Conservation (phyloP, 2,888 invertebrate genomes). For the Subacronicta megacephala region DNA sequence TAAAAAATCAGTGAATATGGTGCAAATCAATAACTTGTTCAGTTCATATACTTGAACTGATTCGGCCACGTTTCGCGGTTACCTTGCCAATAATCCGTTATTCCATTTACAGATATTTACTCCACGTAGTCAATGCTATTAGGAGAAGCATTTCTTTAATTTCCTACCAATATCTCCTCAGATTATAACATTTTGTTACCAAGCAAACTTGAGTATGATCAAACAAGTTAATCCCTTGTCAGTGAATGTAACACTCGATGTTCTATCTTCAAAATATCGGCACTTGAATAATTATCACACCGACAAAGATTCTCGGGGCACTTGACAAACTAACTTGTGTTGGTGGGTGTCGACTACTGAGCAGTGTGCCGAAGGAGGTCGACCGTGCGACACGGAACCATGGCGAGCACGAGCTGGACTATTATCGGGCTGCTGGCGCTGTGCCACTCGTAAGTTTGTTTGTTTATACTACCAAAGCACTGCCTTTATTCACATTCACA, state of each 20-base stretch:
- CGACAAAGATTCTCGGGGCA: conserved; percentile 56
- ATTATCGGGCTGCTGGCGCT: conserved; percentile 76
- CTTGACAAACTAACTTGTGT: conserved; percentile 57
- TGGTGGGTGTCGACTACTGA: conserved; percentile 25
- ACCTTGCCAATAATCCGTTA: background rate
- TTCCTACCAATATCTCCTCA: background rate
- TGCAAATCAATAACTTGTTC: background rate
- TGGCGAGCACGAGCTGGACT: conserved; percentile 73
- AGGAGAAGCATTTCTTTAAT: background rate
- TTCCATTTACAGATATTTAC: background rate
- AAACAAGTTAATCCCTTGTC: conserved; percentile 47
- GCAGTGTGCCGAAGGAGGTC: conserved; percentile 68
- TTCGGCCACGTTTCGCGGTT: background rate
- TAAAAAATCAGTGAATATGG: background rate
- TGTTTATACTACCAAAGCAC: conserved; percentile 52
- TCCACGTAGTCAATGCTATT: background rate
- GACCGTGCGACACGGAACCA: conserved; percentile 68
- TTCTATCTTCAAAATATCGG: conserved; percentile 43
- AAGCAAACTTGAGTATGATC: conserved; percentile 17
- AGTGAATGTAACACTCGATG: conserved; percentile 30
- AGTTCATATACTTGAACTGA: background rate
- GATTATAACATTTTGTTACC: conserved; percentile 11
- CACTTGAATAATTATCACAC: conserved; percentile 48
- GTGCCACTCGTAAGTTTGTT: conserved; percentile 77
- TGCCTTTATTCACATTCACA: conserved; percentile 51